A percentile compares a stretch with the other conserved stretches of the same genome.
phyloP scores from a whole-genome alignment of 2,888 invertebrate genomes.

The Diplolepis rosae region DNA sequence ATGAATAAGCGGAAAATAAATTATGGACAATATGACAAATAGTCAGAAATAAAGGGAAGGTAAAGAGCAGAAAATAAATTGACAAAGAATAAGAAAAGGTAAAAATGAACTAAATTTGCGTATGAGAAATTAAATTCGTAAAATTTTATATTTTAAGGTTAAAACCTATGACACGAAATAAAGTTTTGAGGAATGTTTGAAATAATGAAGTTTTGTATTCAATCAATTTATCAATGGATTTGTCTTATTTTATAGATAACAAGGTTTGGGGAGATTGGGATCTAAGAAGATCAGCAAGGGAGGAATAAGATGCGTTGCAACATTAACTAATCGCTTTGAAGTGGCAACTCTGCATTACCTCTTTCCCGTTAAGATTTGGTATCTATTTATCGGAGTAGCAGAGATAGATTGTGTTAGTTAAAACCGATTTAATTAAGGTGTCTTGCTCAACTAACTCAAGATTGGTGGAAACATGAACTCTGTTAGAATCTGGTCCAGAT shows the following conservation, averaged over 20 bases:
- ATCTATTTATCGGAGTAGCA: constrained; percentile 31
- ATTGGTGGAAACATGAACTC: constrained; percentile 39
- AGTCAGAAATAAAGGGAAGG: background rate
- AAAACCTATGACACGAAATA: background rate
- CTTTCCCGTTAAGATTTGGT: constrained; percentile 30
- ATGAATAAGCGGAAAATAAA: too few species aligned
- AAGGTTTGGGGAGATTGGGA: background rate
- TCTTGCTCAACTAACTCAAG: constrained; percentile 39
- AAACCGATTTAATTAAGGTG: constrained; percentile 57
- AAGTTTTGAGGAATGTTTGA: background rate
- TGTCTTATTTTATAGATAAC: background rate
- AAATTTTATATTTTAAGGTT: background rate
- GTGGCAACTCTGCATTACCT: constrained; percentile 48
- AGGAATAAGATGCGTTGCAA: constrained; percentile 49
- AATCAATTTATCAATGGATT: background rate
- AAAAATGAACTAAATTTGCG: background rate
- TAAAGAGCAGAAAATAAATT: background rate
- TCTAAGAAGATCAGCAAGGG: constrained; percentile 40
- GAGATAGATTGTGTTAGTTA: constrained; percentile 60
- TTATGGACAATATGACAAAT: too few species aligned
- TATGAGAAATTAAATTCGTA: background rate
- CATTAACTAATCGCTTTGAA: constrained; percentile 61
- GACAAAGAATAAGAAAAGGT: background rate
- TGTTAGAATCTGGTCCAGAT: background rate
- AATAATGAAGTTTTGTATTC: background rate